Conservation (phyloP, 2,888 invertebrate species). For the Ectemnius continuus region DNA sequence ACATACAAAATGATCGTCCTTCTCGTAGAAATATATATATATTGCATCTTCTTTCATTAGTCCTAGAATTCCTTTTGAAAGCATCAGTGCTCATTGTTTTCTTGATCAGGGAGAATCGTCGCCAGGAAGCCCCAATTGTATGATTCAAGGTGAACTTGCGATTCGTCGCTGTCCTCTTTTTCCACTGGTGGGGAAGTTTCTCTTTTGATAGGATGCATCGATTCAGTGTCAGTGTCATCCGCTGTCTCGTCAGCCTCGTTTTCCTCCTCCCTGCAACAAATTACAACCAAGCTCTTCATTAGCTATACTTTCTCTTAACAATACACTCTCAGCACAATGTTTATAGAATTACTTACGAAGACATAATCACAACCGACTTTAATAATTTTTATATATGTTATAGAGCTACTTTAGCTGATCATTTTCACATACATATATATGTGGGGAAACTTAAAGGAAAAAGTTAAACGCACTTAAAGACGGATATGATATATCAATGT, state of each 20-base stretch:
- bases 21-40: no score
- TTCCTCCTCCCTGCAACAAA: slow-evolving; percentile 22
- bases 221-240: slow-evolving; percentile 57
- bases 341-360: no score
- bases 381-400: no score
- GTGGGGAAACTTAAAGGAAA: no score
- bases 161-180: slow-evolving; percentile 50
- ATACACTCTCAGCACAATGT: background rate
- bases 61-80: background rate
- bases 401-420: no score
- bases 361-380: no score
- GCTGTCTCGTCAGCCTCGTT: slow-evolving; percentile 23
- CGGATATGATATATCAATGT: no score
- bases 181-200: slow-evolving; percentile 35
- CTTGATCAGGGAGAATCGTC: slow-evolving; percentile 65
- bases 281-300: background rate
- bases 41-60: no score
- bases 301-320: background rate
- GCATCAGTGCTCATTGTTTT: slow-evolving; percentile 27
- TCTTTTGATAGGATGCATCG: slow-evolving; percentile 10
- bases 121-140: slow-evolving; percentile 71
- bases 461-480: no score
- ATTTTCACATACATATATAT: no score
- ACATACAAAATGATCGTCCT: no score
- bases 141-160: slow-evolving; percentile 48